A percentile compares a stretch with the other conserved stretches of the same genome.
phyloP scores from a whole-genome alignment of 2,888 invertebrate species.

The Tetrapedia diversipes region DNA sequence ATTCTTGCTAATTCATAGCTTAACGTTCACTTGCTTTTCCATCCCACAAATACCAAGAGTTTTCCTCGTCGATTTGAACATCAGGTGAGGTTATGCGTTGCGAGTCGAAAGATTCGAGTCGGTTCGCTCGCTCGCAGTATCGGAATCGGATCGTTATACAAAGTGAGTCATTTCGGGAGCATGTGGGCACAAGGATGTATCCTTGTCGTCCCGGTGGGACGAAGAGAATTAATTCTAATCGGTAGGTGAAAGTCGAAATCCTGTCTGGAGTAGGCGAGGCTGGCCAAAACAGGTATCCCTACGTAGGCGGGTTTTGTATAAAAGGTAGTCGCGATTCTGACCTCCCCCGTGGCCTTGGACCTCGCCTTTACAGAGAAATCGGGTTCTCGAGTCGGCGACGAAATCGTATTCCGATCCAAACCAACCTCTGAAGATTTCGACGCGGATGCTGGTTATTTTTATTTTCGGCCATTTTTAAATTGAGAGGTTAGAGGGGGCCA shows the following conservation, averaged over 20 bases:
- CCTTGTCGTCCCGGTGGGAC: constrained; percentile 9
- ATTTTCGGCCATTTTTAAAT: too few relatives aligned
- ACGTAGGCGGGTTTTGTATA: constrained; percentile 51
- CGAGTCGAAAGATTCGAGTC: too few relatives aligned
- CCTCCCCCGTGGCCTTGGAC: constrained; percentile 57
- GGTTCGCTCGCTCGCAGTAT: neutral
- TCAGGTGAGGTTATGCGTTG: too few relatives aligned
- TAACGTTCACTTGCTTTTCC: neutral
- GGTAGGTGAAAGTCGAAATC: constrained; percentile 55
- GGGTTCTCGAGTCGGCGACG: constrained; percentile 29
- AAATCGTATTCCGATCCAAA: constrained; percentile 14
- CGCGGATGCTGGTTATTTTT: too few relatives aligned
- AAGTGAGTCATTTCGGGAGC: neutral
- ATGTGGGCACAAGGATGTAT: constrained; percentile 42
- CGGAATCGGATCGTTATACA: neutral
- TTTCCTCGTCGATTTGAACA: neutral
- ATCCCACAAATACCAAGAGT: neutral
- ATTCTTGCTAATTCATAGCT: neutral
- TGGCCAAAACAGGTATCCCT: constrained; percentile 44
- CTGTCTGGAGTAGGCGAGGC: constrained; percentile 20
- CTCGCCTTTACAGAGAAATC: constrained; percentile 51
- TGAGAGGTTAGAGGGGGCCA: too few relatives aligned
- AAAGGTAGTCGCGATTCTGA: constrained; percentile 35
- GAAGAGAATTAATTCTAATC: constrained; percentile 53
- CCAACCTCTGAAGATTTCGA: too few relatives aligned